These are phyloP conservation scores for Lepidocyrtinus sp. DNA, from an alignment of 2,888 invertebrate species.

Conservation along the genomic window DNA sequence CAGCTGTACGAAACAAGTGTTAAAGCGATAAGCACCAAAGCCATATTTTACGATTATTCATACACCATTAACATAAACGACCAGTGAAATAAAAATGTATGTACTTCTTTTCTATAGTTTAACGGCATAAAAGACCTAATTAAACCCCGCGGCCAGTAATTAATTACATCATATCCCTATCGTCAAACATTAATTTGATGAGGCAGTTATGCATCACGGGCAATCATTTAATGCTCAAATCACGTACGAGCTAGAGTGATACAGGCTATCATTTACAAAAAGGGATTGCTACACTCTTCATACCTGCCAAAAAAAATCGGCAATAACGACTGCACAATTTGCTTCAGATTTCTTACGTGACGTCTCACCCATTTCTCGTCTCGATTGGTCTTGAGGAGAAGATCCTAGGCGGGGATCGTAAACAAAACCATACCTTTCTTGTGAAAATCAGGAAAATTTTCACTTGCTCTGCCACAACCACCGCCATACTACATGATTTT, in stretches of 20 bases:
- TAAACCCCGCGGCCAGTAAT: constrained; percentile 63
- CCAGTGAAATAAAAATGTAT: not conserved
- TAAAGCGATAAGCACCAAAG: no score
- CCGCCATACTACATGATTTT: no score
- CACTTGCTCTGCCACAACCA: constrained; percentile 19
- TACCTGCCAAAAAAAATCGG: not conserved
- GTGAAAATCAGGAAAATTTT: constrained; percentile 38
- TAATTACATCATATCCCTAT: constrained; percentile 64
- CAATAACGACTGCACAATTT: not conserved
- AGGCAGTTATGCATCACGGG: not conserved
- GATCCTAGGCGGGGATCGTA: constrained; percentile 64
- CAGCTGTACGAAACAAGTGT: no score
- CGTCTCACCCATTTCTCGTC: constrained; percentile 32
- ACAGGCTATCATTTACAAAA: not conserved
- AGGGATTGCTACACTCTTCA: not conserved
- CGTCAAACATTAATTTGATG: not conserved
- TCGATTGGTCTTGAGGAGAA: constrained; percentile 64
- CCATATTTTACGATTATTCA: no score
- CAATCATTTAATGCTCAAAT: not conserved
- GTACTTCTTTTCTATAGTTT: not conserved
- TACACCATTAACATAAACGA: no score
- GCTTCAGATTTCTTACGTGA: not conserved
- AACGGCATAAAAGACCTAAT: constrained; percentile 56
- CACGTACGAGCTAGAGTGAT: not conserved
- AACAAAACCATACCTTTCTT: constrained; percentile 65